Evolutionary conservation across 2,113 vertebrate species (phyloP), one percentile per base, ranked within the genome.

Genomic region (Xerus inauris): DNA sequence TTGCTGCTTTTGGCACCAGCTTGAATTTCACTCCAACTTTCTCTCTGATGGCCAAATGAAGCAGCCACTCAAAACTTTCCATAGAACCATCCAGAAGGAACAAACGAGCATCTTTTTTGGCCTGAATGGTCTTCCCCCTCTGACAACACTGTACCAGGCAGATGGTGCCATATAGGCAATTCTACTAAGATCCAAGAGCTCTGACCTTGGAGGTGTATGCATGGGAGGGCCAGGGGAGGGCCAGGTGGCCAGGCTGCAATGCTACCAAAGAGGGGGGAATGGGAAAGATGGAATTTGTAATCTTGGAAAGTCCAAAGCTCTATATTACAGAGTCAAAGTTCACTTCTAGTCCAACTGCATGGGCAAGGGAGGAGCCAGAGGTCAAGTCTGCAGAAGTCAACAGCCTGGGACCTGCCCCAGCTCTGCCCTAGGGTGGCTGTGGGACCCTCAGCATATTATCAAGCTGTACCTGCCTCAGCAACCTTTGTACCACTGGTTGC

Each of bases 391-490:
- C 11, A 32, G 22, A 64, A 91, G 40, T 17, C 10, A 20, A 26
- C 35, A 19, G 51, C 76, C 16, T 26, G 13, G 28, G 51, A 12
- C n/a, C 40, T n/a, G 28, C 12, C 16, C 30, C 5, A 51, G 35
- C 16, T 72, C 20, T 40, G 59, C 26, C 24, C 9, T 16, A 35
- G 14, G 3, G 40, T 67, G 13, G 42, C 30, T 8, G 13, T 54
- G 10, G 54, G 22, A 16, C 2, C 16, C 8, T 38, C 8, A 51
- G 17, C 32, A 6, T 6, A 16, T 2, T 0, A 57, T 3, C 14
- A n/a, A 35, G 10, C 30, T 16, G 3, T 90, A 19, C 30, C 45
- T 71, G 24, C 35, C 30, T 54, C 42, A 51, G 19, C 24, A 8
- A 3, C 12, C 1, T 47, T 11, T 8, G 47, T 11, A 7, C 47